Evolutionary conservation across 2,797 vertebrate species (phyloP), one percentile per base, ranked within the genome.

Genomic region (Clangula hyemalis): DNA sequence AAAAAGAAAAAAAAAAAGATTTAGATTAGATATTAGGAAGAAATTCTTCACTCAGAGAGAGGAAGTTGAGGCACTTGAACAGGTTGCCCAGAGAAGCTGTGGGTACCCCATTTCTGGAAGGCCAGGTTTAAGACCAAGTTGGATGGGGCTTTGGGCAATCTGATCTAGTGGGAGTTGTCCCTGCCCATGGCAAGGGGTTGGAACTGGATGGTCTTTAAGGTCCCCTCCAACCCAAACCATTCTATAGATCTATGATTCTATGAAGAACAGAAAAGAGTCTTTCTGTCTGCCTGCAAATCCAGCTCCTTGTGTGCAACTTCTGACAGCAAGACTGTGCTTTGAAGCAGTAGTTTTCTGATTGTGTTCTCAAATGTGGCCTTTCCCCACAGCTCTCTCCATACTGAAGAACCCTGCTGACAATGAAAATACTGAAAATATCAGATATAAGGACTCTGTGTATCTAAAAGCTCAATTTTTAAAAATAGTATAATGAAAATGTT

Each of bases 381-480:
- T 92, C 80, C 19, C 47, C 1, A 0, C 38, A 28, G 2, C 20
- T 3, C 2, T 1, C 13, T 78, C 39, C 38, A 16, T 21, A 39
- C 32, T 45, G 22, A 70, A 87, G 41, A 8, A 24, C 41, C 64
- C 43, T 51, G 36, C 8, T 72, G 32, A 72, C n/a, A 64, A 80
- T 58, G 13, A 43, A 54, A 83, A 57, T 24, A n/a, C 19, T 0
- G 0, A 30, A 3, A 12, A 70, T 66, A 20, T 57, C 22, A 34
- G 41, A 34, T 49, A 56, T n/a, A 6, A 49, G 25, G 13, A n/a
- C 17, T 43, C 12, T 0, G 0, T 0, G 0, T 24, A 47, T 34
- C 22, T 78, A 24, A 57, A 47, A 69, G 12, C 49, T 64, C 8
- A 10, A 13, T 45, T 88, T 84, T 58, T 51, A 34, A 65, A 84